phyloP scores from a whole-genome alignment of 2,113 vertebrate species.

The Sapayoa aenigma region DNA sequence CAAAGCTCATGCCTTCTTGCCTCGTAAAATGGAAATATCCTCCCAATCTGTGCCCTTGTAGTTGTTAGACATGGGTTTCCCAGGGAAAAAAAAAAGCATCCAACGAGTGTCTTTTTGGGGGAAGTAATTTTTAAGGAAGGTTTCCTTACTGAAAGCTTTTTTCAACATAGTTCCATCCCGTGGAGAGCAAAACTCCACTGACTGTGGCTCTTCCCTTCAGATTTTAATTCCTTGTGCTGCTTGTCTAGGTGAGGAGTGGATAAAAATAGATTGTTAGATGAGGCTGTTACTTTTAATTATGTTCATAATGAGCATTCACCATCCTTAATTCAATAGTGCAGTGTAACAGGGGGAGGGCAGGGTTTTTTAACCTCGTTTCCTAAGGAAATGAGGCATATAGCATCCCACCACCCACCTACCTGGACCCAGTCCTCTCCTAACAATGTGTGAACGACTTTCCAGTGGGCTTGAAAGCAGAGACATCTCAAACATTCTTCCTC shows the following conservation, averaged over 20 bases:
- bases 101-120: background rate
- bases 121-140: background rate
- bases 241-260: slow-evolving; percentile 27
- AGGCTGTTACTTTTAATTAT: slow-evolving; percentile 49
- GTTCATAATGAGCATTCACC: slow-evolving; percentile 21
- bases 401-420: slow-evolving; percentile 15
- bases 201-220: background rate
- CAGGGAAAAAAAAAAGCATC: background rate
- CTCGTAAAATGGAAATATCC: background rate
- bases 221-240: slow-evolving; percentile 16
- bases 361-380: slow-evolving; percentile 40
- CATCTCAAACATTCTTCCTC: background rate
- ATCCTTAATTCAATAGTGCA: slow-evolving; percentile 39
- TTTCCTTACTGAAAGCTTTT: background rate
- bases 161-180: rapidly evolving
- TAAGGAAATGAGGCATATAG: slow-evolving; percentile 1
- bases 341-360: background rate
- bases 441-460: rapidly evolving
- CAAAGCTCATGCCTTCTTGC: background rate
- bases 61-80: background rate
- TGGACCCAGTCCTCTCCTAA: background rate
- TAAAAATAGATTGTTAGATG: slow-evolving; percentile 51
- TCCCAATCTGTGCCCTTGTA: background rate
- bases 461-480: background rate
- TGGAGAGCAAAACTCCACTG: background rate